Conservation (phyloP, 2,113 vertebrate genomes). For the Nycticebus coucang region DNA sequence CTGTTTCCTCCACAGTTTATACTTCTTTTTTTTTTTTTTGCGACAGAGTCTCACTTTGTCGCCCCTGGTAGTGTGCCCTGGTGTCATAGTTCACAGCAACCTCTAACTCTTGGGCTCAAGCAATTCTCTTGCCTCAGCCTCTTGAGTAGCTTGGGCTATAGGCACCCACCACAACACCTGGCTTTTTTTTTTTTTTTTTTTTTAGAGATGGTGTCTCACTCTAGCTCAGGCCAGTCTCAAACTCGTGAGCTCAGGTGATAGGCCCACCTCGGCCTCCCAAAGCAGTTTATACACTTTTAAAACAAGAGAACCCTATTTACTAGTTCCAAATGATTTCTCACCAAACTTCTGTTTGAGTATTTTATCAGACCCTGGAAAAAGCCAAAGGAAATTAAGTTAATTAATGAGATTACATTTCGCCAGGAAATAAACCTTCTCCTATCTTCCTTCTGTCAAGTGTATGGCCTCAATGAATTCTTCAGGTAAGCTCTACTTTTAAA, state of each 20-base stretch:
- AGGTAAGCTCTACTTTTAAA: background rate
- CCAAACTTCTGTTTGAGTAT: background rate
- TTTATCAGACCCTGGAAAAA: slow-evolving; percentile 29
- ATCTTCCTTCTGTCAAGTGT: background rate
- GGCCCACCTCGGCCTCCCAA: too few relatives aligned
- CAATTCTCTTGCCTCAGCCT: too few relatives aligned
- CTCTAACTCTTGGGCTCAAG: too few relatives aligned
- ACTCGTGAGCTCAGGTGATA: too few relatives aligned
- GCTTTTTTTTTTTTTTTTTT: too few relatives aligned
- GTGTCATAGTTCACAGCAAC: too few relatives aligned
- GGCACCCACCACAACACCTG: too few relatives aligned
- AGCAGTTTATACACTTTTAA: background rate
- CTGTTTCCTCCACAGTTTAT: background rate
- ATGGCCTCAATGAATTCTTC: background rate
- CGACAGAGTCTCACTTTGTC: too few relatives aligned
- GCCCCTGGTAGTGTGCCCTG: too few relatives aligned
- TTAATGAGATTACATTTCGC: background rate
- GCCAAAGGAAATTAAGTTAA: background rate
- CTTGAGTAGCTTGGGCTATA: too few relatives aligned
- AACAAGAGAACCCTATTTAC: background rate
- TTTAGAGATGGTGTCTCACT: too few relatives aligned
- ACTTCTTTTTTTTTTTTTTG: background rate
- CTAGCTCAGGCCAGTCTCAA: too few relatives aligned
- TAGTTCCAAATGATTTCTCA: slow-evolving; percentile 35
- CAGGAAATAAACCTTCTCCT: background rate